phyloP scores from a whole-genome alignment of 2,113 vertebrate genomes.

The Pungitius pungitius region DNA sequence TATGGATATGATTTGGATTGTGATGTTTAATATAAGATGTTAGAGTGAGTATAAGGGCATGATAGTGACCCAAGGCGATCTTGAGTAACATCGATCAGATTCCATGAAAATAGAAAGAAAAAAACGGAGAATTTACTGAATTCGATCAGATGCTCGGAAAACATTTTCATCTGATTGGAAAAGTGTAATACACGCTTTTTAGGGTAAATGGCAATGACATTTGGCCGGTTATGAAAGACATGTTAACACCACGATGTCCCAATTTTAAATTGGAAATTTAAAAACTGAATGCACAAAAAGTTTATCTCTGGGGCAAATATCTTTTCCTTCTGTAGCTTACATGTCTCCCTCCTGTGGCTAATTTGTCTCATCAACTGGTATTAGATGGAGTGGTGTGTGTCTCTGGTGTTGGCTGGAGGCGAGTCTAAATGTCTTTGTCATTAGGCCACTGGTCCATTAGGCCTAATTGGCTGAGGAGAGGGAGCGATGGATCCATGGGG shows the following conservation, averaged over 20 bases:
- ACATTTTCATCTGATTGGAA: too few species aligned
- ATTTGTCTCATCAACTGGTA: constrained; percentile 39
- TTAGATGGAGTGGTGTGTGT: constrained; percentile 53
- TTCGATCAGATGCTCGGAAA: not conserved
- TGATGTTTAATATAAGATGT: not conserved
- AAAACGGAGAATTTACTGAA: not conserved
- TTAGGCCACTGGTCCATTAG: constrained; percentile 75
- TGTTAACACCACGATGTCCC: too few species aligned
- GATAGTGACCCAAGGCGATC: not conserved
- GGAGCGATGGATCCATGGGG: constrained; percentile 32
- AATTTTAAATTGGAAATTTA: too few species aligned
- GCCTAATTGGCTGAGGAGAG: constrained; percentile 71
- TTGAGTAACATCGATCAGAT: not conserved
- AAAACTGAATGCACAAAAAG: not conserved
- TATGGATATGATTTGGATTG: not conserved
- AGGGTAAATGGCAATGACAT: too few species aligned
- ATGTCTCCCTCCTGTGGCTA: constrained; percentile 17
- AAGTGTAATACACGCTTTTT: too few species aligned
- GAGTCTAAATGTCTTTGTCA: constrained; percentile 76
- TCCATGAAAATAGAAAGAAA: not conserved
- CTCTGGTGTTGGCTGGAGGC: constrained; percentile 54
- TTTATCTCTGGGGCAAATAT: not conserved
- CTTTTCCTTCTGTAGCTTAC: not conserved
- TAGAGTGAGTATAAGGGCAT: not conserved
- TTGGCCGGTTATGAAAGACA: too few species aligned